Percentiles rank a stretch among this genome's conserved stretches.
Conservation (phyloP, 2,113 vertebrate species). For the Mellivora capensis region DNA sequence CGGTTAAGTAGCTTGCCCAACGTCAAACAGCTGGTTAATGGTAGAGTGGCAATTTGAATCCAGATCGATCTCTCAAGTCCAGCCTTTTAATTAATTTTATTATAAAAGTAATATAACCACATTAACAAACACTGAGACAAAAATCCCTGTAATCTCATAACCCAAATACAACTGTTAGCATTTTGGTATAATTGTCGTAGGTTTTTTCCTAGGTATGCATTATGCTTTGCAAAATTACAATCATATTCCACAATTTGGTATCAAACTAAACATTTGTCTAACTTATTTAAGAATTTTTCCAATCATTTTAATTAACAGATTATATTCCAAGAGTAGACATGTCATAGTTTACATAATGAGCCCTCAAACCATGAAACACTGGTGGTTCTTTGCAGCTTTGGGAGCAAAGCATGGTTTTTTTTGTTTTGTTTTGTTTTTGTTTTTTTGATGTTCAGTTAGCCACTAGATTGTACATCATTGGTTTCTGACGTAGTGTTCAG, state of each 20-base stretch:
- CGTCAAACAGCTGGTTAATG: not conserved
- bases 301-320: not conserved
- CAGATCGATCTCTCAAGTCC: not conserved
- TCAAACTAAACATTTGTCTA: not conserved
- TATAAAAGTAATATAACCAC: slow-evolving; percentile 16
- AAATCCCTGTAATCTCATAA: slow-evolving; percentile 33
- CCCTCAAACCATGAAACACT: not conserved
- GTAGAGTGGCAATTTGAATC: not conserved
- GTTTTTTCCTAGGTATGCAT: not conserved
- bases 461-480: no score
- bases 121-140: slow-evolving; percentile 2
- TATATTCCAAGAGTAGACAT: not conserved
- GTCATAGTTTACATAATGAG: not conserved
- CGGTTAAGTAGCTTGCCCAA: not conserved
- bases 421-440: no score
- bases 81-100: slow-evolving; percentile 45
- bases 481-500: no score
- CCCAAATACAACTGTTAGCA: not conserved
- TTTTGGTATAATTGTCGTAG: slow-evolving; percentile 10
- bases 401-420: not conserved
- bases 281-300: slow-evolving; percentile 1
- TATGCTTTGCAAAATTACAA: slow-evolving; percentile 38
- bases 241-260: not conserved
- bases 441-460: no score
- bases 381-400: not conserved